Evolutionary conservation across 2,797 vertebrate species (phyloP).

Genomic region (Pelodytes ibericus): DNA sequence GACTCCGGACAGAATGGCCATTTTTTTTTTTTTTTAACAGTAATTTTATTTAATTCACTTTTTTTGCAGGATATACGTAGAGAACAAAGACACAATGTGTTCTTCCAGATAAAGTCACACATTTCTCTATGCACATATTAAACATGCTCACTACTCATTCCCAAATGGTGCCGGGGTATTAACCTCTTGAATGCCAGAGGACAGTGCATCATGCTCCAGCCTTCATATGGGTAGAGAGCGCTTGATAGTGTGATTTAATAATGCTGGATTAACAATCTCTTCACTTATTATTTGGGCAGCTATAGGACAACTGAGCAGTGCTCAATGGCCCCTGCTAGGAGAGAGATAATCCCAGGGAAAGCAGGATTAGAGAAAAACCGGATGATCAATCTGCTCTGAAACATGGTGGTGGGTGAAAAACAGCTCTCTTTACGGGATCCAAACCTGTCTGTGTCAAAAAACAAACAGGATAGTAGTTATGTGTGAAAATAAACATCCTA

Average conservation of each 20-base stretch:
- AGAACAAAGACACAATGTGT: too few species aligned
- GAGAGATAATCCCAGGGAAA: conserved; percentile 69
- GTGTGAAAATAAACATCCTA: conserved; percentile 10
- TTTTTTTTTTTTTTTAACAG: too few species aligned
- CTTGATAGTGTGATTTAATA: conserved; percentile 15
- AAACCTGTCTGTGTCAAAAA: conserved; percentile 62
- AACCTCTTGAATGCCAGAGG: too few species aligned
- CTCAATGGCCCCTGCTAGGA: conserved; percentile 56
- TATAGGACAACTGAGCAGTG: conserved; percentile 55
- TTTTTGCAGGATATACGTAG: too few species aligned
- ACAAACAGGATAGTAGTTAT: conserved; percentile 19
- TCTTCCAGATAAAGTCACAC: too few species aligned
- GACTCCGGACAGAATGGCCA: too few species aligned
- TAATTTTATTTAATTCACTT: too few species aligned
- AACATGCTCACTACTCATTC: too few species aligned
- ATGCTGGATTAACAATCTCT: conserved; percentile 59
- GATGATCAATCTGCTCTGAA: conserved; percentile 51
- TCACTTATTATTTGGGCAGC: conserved; percentile 59
- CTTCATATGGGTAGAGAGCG: conserved; percentile 8
- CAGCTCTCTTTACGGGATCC: conserved; percentile 21
- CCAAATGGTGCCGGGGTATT: too few species aligned
- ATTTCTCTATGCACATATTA: too few species aligned
- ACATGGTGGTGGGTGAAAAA: conserved; percentile 55
- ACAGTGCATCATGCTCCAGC: not conserved
- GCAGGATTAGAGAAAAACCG: conserved; percentile 70